Evolutionary conservation across 2,113 vertebrate species (phyloP).

Genomic region (Aepyceros melampus): DNA sequence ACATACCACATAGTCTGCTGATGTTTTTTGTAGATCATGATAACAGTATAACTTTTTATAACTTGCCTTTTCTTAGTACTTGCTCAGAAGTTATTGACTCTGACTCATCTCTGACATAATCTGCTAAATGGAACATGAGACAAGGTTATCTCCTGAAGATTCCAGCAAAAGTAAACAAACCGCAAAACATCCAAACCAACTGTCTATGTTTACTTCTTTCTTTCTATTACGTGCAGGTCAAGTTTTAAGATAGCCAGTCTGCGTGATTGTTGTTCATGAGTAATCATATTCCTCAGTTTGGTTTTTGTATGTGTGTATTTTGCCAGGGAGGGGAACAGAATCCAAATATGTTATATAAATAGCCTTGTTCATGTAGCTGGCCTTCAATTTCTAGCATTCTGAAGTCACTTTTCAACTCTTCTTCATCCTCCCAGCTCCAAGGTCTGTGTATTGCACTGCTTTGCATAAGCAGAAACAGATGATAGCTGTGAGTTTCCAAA

Average conservation of each 20-base stretch:
- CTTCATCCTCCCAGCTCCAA: neutral
- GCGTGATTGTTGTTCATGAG: neutral
- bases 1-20: neutral
- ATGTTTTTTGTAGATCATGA: neutral
- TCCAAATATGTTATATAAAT: constrained; percentile 1
- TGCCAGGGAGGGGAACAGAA: constrained; percentile 59
- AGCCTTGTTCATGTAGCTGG: constrained; percentile 9
- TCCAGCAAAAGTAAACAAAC: neutral
- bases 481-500: constrained; percentile 66
- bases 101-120: constrained; percentile 18
- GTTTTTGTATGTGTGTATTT: constrained; percentile 19
- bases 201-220: neutral
- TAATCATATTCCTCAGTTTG: neutral
- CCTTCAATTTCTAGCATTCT: constrained; percentile 25
- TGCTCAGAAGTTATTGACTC: neutral
- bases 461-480: constrained; percentile 65
- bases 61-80: neutral
- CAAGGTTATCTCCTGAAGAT: constrained; percentile 16
- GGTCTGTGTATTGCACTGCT: constrained; percentile 42
- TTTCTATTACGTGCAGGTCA: neutral
- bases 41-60: neutral
- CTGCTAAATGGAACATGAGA: neutral
- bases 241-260: neutral
- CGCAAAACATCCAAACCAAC: neutral
- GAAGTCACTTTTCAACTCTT: neutral